A percentile compares a stretch with the other conserved stretches of the same genome.
Evolutionary conservation across 2,888 invertebrate genomes (phyloP).

Genomic region (Ichneumon xanthorius): DNA sequence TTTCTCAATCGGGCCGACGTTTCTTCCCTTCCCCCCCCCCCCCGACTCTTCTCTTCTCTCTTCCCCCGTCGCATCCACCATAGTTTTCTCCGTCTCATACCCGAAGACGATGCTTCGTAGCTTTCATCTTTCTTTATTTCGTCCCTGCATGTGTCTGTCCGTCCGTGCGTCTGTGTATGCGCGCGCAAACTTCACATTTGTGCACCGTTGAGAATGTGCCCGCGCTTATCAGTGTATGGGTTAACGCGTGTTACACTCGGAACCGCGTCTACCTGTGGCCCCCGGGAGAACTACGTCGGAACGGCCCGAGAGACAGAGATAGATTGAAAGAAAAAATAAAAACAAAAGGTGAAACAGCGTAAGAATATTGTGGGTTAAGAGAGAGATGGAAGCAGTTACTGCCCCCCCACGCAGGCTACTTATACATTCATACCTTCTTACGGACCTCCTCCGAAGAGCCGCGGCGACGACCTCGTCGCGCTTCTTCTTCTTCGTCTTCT

Average conservation of each 20-base stretch:
- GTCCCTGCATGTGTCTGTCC: background rate
- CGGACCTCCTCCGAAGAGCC: conserved; percentile 69
- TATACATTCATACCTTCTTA: conserved; percentile 74
- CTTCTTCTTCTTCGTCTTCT: conserved; percentile 62
- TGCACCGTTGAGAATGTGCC: conserved; percentile 20
- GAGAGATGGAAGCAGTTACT: conserved; percentile 51
- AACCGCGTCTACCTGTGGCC: conserved; percentile 63
- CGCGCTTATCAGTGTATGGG: conserved; percentile 54
- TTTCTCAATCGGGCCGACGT: conserved; percentile 75
- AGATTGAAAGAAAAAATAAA: conserved; percentile 13
- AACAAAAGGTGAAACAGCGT: conserved; percentile 38
- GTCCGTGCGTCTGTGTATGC: background rate
- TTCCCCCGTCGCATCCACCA: conserved; percentile 27
- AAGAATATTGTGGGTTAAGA: conserved; percentile 56
- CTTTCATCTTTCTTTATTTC: conserved; percentile 30
- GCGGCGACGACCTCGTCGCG: conserved; percentile 69
- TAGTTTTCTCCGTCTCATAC: conserved; percentile 48
- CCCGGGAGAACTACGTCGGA: conserved; percentile 63
- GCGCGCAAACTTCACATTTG: conserved; percentile 43
- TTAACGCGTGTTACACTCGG: conserved; percentile 64
- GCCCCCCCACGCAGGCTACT: conserved; percentile 72
- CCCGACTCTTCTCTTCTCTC: conserved; percentile 20
- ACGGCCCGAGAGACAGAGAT: conserved; percentile 41
- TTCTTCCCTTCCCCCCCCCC: conserved; percentile 45
- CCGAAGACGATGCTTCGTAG: conserved; percentile 32